Evolutionary conservation across 1,140 invertebrate genomes (phyloP), one percentile per base, ranked within the genome.

Genomic region (Arion vulgaris): DNA sequence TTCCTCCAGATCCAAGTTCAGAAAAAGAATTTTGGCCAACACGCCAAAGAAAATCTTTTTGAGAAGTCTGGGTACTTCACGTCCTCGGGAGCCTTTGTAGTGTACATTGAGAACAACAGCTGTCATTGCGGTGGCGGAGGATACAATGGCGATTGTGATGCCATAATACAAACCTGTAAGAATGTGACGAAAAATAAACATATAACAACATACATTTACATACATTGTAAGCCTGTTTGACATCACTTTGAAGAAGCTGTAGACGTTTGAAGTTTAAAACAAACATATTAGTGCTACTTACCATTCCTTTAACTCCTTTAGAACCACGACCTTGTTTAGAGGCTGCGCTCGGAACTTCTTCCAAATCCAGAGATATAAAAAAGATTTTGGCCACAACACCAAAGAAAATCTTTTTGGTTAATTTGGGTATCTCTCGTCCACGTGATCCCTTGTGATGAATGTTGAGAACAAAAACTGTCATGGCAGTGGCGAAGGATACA

Each of bases 81-180:
- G 94, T 26, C 96, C 96, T 88, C 96, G 93, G 45, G 95, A 94
- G 80, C 96, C 96, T 88, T 96, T 95, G 92, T 96, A 95, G 91
- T 97, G 96, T 85, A 97, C 95, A 92, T 97, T 98, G 32, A 98
- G 86, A 4, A 93, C 93, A 41, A 93, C 89, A 1, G 94, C 93
- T 0, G 96, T 96, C 86, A 97, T 94, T 0, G 95, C 96, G 0
- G 96, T 97, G 13, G 96, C 96, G 87, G 97, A 96, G 0, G 96
- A 96, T 23, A 98, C 96, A 80, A 98, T 94, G 87, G 96, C 97
- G 85, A 97, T 98, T 87, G 96, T 97, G 0, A 97, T 96, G 34
- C 96, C 96, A 88, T 98, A 98, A 91, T 98, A 98, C 83, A 97
- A 93, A 93, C 96, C 96, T 97, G 88, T 34, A 87, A 68, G 34